Base-by-base conservation (phyloP, 1,140 invertebrate genomes). In the Ptiloglossa arizonensis region DNA sequence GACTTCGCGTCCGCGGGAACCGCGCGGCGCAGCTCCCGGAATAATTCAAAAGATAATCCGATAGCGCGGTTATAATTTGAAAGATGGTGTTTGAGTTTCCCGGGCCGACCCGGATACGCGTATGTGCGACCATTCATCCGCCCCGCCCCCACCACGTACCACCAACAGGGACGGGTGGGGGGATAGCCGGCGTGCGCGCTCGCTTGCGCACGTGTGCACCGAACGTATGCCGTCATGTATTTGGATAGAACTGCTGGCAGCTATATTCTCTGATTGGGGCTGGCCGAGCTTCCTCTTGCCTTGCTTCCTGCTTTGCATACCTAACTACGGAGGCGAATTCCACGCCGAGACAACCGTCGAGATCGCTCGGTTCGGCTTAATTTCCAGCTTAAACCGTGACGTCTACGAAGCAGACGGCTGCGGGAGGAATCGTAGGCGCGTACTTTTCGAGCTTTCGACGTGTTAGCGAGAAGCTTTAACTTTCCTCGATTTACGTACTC, bases 221-320 rank as follows among this genome's bases (percentile, higher is more conserved):
- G n/a, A 63, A 44, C 57, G 38, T 57, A 41, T 70, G 57, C 62
- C 29, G 8, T 19, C 52, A 38, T 59, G 63, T 64, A 66, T 70
- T 59, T 68, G 64, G 57, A 70, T 41, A 73, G 75, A 79, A 83
- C 60, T 44, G 59, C 67, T 66, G 54, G 35, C 44, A 41, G 77
- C 72, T 76, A 73, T 85, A 85, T 85, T 71, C 87, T 69, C 85
- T 88, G 87, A 88, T 88, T 88, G 87, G 85, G 78, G 72, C 80
- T 52, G 81, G 73, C 79, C 74, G 66, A 63, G 67, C 70, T 83
- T 73, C 57, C 72, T 81, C 70, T 75, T 85, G 56, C 75, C 85
- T 79, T 76, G 73, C 71, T 84, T 76, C 54, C 85, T 87, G 80
- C 76, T 88, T 87, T 87, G 87, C 87, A 88, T 88, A 87, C 82